Conservation (phyloP, 2,888 invertebrate species). For the Aspidiotus rigidus region DNA sequence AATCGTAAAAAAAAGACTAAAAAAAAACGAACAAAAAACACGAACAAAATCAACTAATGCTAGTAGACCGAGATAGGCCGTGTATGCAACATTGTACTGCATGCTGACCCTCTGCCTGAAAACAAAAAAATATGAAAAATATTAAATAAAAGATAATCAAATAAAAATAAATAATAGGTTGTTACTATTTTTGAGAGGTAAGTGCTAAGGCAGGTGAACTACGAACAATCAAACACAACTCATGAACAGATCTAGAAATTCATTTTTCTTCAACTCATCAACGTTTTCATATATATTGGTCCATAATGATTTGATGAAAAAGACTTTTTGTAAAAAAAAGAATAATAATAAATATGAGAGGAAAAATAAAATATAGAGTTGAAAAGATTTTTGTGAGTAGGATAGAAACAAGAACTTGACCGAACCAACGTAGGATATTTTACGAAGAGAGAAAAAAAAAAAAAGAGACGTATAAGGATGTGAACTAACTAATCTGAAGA, state of each 20-base stretch:
- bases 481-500: too few relatives aligned
- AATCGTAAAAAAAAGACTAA: too few relatives aligned
- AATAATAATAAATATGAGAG: too few relatives aligned
- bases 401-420: too few relatives aligned
- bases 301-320: too few relatives aligned
- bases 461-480: neutral
- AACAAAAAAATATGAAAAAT: neutral
- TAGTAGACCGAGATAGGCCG: slow-evolving; percentile 23
- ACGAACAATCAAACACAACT: neutral
- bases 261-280: neutral
- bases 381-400: too few relatives aligned
- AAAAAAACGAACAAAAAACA: neutral
- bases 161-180: neutral
- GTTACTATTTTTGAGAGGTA: neutral
- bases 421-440: too few relatives aligned
- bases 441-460: neutral
- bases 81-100: slow-evolving; percentile 25
- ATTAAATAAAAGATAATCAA: neutral
- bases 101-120: slow-evolving; percentile 23
- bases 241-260: neutral
- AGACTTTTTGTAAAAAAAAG: too few relatives aligned
- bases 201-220: neutral
- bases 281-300: too few relatives aligned
- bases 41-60: slow-evolving; percentile 18
- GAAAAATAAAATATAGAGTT: too few relatives aligned